Percentiles rank a stretch among this genome's conserved stretches.
These are phyloP conservation scores for Bufo gargarizans DNA, from an alignment of 2,113 vertebrate genomes.

Conservation along the genomic window DNA sequence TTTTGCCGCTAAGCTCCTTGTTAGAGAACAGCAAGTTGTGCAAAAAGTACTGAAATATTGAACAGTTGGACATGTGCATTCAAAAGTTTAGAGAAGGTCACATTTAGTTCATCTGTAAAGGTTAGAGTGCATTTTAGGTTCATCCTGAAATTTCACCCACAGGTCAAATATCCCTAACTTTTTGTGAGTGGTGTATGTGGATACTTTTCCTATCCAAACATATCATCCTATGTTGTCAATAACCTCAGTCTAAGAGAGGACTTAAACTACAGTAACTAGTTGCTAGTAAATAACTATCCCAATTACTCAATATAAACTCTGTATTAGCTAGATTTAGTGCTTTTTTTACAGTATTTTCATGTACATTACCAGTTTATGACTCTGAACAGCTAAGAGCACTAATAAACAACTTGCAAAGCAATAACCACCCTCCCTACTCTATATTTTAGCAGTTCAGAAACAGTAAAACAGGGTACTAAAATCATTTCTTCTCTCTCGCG, in stretches of 20 bases:
- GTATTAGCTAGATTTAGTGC: neutral
- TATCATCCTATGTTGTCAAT: neutral
- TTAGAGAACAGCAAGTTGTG: too few relatives aligned
- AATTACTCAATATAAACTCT: neutral
- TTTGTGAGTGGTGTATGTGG: too few relatives aligned
- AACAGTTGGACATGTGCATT: too few relatives aligned
- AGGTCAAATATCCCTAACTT: too few relatives aligned
- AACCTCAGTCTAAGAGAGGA: neutral
- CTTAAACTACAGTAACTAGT: neutral
- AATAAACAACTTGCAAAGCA: neutral
- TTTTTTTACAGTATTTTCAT: neutral
- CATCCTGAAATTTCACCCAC: too few relatives aligned
- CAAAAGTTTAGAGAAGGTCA: too few relatives aligned
- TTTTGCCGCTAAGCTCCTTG: too few relatives aligned
- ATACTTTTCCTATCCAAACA: neutral
- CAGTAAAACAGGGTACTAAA: neutral
- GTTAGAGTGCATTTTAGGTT: too few relatives aligned
- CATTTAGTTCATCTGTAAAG: too few relatives aligned
- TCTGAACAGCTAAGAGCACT: constrained; percentile 18
- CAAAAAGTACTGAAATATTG: too few relatives aligned
- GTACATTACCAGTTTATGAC: constrained; percentile 5
- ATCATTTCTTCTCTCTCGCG: constrained; percentile 12
- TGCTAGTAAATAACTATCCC: neutral
- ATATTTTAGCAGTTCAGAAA: constrained; percentile 1
- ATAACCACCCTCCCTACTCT: neutral